Base-by-base conservation (phyloP, 2,797 vertebrate species). In the Scyliorhinus canicula region DNA sequence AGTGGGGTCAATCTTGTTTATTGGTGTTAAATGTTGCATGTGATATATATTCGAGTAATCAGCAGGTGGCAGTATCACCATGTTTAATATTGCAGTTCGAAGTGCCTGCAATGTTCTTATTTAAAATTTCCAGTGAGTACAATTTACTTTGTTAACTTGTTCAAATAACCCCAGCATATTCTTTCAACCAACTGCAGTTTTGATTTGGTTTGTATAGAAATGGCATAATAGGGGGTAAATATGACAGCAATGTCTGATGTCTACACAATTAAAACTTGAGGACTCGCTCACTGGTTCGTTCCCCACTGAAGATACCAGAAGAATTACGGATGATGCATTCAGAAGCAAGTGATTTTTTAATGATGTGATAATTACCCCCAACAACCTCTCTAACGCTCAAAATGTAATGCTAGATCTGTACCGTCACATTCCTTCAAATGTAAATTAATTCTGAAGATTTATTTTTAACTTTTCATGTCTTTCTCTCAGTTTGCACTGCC, bases 31-130 rank as follows among this genome's bases (percentile, higher is more conserved):
- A 24, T n/a, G 16, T 40, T 65, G 63, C 26, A 26, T 91, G 21
- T 91, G 88, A 1, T 65, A 91, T 65, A 3, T 91, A 40, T 44
- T 31, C 44, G 4, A 91, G n/a, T 44, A 65, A 91, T 65, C 88
- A 91, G 88, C 60, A 91, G 88, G 9, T 91, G 88, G 88, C 88
- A 91, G 88, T n/a, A 65, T 91, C 88, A 63, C 26, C 88, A 63
- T 91, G n/a, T 60, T 91, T 65, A 65, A 65, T 91, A 65, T 44
- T 65, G 16, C 6, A 65, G n/a, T 0, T 65, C 5, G 40, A 44
- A 79, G 44, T 26, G 79, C 24, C 44, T 40, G 14, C 21, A 2
- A 47, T 47, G 47, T 44, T 91, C 35, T 7, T 57, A 85, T 35
- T 88, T 88, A 50, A 55, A 31, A 40, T 91, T 91, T 88, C 52